Base-by-base conservation (phyloP, 92 coral and sea anemone species). In the Zoanthus sansibaricus region DNA sequence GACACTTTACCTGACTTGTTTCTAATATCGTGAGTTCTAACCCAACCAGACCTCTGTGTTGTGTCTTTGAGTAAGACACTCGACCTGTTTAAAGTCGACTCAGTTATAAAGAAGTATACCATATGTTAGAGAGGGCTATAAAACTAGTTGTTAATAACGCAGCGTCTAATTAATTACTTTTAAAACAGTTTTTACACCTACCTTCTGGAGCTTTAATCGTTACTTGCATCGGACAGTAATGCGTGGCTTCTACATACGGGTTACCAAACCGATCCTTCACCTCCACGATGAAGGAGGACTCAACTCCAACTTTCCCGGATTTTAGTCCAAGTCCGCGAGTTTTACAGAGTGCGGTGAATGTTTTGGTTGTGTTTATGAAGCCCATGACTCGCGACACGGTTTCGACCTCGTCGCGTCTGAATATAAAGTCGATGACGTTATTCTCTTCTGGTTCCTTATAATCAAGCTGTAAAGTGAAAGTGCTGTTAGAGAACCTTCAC, bases 241-340 rank as follows among this genome's bases (percentile, higher is more conserved):
- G 95, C 55, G 91, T 89, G 76, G 95, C 95, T 68, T 94, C 98
- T 49, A 93, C 91, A 54, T 93, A 90, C 44, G 93, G 76, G 72
- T 93, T 89, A 13, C 98, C 95, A 72, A 93, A 93, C 66, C 98
- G 95, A 76, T 94, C 98, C 86, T 89, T 92, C 46, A 93, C 84
- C 18, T 88, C 89, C 0, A 91, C 93, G n/a, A 82, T 74, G 66
- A 94, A 93, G 8, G 86, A 80, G 15, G 98, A 90, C 66, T 94
- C 98, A 7, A 94, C 98, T n/a, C 98, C 98, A 61, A 94, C 96
- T 83, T 94, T 94, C 9, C 98, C 98, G 54, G 98, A 93, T 56
- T 84, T 90, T 30, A 88, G 82, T 52, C 98, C 98, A 87, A 94
- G 94, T 62, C 93, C 93, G 48, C 76, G 86, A 9, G 92, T 92